Percentiles rank a stretch among this genome's conserved stretches.
Evolutionary conservation across 2,888 invertebrate species (phyloP).

Genomic region (Eumacrocentrus americanus): DNA sequence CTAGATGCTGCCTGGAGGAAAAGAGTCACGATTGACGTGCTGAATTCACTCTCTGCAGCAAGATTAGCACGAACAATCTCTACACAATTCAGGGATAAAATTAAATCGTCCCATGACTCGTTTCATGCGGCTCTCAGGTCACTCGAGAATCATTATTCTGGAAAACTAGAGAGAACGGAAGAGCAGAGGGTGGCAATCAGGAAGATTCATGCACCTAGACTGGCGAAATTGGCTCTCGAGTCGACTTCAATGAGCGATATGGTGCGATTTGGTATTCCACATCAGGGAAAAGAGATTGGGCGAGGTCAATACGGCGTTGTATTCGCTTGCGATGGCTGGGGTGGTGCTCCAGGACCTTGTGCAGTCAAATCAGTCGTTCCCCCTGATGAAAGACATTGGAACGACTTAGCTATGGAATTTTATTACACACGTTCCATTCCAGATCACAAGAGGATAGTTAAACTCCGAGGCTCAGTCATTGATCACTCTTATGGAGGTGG

Average conservation of each 20-base stretch:
- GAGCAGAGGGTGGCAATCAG: slow-evolving; percentile 78
- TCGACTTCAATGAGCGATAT: slow-evolving; percentile 83
- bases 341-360: slow-evolving; percentile 76
- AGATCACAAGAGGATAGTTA: slow-evolving; percentile 79
- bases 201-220: slow-evolving; percentile 78
- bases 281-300: slow-evolving; percentile 71
- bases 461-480: slow-evolving; percentile 79
- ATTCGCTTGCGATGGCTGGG: slow-evolving; percentile 75
- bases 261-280: slow-evolving; percentile 75
- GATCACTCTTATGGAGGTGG: slow-evolving; percentile 77
- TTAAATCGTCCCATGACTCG: slow-evolving; percentile 77
- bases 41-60: slow-evolving; percentile 73
- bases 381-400: slow-evolving; percentile 87
- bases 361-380: slow-evolving; percentile 89
- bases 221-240: slow-evolving; percentile 82
- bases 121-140: slow-evolving; percentile 76
- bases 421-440: slow-evolving; percentile 88
- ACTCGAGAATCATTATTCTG: slow-evolving; percentile 73
- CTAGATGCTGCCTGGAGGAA: slow-evolving; percentile 72
- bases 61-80: slow-evolving; percentile 76
- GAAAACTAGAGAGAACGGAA: slow-evolving; percentile 78
- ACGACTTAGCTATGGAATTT: slow-evolving; percentile 89
- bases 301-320: slow-evolving; percentile 92
- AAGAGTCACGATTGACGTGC: slow-evolving; percentile 72
- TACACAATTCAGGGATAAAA: slow-evolving; percentile 75